phyloP scores from a whole-genome alignment of 2,113 vertebrate species.

The Shinisaurus crocodilurus region DNA sequence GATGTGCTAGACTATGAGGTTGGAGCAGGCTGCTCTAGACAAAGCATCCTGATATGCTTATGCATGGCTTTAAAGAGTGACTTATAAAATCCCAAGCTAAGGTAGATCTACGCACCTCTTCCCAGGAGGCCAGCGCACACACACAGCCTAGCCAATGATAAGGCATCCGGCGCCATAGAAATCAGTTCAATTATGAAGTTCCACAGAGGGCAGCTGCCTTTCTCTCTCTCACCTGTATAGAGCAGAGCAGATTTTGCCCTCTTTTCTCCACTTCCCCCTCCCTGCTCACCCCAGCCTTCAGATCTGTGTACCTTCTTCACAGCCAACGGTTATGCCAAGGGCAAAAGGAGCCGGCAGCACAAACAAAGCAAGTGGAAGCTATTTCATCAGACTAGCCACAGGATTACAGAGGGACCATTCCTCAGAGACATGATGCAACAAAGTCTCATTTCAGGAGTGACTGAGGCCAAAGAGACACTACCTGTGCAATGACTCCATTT shows the following conservation, averaged over 20 bases:
- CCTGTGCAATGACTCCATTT: not conserved
- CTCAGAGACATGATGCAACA: constrained; percentile 58
- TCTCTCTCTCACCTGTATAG: not conserved
- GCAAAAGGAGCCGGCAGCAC: not conserved
- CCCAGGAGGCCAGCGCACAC: too few relatives aligned
- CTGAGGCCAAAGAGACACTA: not conserved
- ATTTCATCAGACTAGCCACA: constrained; percentile 59
- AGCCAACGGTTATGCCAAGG: not conserved
- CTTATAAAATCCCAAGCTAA: not conserved
- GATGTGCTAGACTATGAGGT: too few relatives aligned
- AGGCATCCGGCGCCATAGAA: not conserved
- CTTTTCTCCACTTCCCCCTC: not conserved
- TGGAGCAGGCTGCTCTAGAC: not conserved
- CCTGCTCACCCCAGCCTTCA: not conserved
- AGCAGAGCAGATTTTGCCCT: not conserved
- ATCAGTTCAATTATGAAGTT: too few relatives aligned
- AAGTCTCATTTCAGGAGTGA: not conserved
- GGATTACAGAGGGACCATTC: constrained; percentile 36
- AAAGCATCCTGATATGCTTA: not conserved
- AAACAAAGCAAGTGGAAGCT: constrained; percentile 19
- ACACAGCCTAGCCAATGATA: not conserved
- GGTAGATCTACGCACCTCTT: not conserved
- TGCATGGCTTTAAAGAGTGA: not conserved
- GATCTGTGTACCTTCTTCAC: not conserved
- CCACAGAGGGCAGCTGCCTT: rapidly evolving